Evolutionary conservation across 2,113 vertebrate genomes (phyloP).

Genomic region (Notothenia rossii): DNA sequence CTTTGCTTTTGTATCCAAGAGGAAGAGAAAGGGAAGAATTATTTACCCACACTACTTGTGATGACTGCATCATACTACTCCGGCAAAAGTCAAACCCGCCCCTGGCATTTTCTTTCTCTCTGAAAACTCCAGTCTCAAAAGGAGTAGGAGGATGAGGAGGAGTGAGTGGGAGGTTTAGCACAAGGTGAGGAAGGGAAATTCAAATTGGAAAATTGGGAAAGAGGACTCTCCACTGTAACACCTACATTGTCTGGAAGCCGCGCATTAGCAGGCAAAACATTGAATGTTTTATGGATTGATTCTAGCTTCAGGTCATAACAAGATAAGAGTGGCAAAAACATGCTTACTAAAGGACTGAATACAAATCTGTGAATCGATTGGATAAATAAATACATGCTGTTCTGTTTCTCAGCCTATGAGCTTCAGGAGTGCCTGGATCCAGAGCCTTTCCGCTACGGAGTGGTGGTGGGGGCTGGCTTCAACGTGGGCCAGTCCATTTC

Average conservation of each 20-base stretch:
- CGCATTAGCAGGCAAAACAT: neutral
- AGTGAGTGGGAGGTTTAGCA: constrained; percentile 48
- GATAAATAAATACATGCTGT: neutral
- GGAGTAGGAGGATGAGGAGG: constrained; percentile 1
- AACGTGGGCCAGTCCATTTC: constrained; percentile 98
- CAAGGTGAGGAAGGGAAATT: constrained; percentile 29
- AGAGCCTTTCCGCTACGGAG: constrained; percentile 92
- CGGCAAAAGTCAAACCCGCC: constrained; percentile 35
- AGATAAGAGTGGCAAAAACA: neutral
- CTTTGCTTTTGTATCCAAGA: constrained; percentile 51
- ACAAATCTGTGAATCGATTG: neutral
- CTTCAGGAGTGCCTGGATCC: constrained; percentile 96
- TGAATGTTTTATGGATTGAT: constrained; percentile 12
- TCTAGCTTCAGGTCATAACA: neutral
- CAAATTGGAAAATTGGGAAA: constrained; percentile 23
- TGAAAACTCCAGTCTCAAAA: constrained; percentile 39
- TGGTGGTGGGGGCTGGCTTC: constrained; percentile 95
- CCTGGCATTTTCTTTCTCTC: constrained; percentile 12
- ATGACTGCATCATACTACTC: constrained; percentile 55
- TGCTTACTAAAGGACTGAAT: neutral
- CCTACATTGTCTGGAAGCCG: neutral
- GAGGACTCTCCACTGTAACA: neutral
- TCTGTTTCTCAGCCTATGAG: constrained; percentile 89
- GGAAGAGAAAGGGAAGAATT: constrained; percentile 8
- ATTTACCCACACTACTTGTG: constrained; percentile 53